Evolutionary conservation across 2,113 vertebrate species (phyloP).

Genomic region (Piprites chloris): DNA sequence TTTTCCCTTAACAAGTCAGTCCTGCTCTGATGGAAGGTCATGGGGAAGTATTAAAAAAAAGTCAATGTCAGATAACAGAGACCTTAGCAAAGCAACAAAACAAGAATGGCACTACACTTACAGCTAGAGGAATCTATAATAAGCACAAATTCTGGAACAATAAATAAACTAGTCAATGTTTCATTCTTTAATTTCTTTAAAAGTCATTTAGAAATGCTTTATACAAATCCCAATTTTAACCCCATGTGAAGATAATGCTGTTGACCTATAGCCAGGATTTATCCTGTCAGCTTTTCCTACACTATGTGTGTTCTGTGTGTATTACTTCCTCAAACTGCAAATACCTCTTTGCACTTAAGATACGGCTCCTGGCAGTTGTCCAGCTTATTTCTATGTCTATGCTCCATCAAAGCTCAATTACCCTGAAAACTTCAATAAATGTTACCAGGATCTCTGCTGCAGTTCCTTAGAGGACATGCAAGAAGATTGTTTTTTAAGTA

Average conservation of each 20-base stretch:
- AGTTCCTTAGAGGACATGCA: conserved; percentile 5
- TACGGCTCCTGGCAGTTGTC: background rate
- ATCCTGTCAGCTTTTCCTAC: background rate
- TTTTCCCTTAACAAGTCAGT: background rate
- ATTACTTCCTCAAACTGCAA: conserved; percentile 3
- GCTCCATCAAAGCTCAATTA: conserved; percentile 50
- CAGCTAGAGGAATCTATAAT: background rate
- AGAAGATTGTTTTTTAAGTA: background rate
- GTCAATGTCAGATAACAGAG: background rate
- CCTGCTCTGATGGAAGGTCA: background rate
- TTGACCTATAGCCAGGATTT: background rate
- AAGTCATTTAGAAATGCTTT: background rate
- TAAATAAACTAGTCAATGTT: background rate
- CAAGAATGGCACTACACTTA: background rate
- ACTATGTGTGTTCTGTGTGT: background rate
- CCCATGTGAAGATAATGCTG: background rate
- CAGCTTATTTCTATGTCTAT: conserved; percentile 41
- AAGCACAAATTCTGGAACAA: background rate
- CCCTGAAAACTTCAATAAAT: conserved; percentile 28
- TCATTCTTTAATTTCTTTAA: conserved; percentile 2
- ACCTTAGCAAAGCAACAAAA: background rate
- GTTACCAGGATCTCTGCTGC: conserved; percentile 1
- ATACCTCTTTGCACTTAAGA: conserved; percentile 12
- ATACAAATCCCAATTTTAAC: background rate
- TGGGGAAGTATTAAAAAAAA: background rate